Evolutionary conservation across 2,113 vertebrate species (phyloP).

Genomic region (Crotalus helleri): DNA sequence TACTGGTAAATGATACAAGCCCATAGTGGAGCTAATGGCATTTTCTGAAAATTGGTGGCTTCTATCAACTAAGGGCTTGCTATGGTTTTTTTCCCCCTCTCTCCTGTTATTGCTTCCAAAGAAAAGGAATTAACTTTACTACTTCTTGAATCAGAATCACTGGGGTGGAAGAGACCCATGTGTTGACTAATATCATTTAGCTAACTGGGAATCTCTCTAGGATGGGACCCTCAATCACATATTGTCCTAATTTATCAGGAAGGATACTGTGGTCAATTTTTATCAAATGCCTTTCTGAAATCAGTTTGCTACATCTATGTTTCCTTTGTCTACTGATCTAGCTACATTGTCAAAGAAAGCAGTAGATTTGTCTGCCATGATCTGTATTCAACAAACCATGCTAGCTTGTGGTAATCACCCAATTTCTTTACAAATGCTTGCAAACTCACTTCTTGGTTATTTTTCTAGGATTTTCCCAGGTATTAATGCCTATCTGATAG

Average conservation of each 20-base stretch:
- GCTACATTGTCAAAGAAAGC: not conserved
- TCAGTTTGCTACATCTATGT: not conserved
- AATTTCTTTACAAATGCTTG: not conserved
- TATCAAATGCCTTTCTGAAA: not conserved
- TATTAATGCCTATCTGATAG: not conserved
- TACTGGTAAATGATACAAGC: not conserved
- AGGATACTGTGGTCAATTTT: not conserved
- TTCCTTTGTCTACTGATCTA: not conserved
- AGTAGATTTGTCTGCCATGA: not conserved
- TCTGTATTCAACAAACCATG: not conserved
- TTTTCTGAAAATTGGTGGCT: not conserved
- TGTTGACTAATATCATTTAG: not conserved
- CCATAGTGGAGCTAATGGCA: not conserved
- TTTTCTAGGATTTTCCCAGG: not conserved
- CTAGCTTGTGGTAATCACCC: not conserved
- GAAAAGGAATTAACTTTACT: not conserved
- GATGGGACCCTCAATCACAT: not conserved
- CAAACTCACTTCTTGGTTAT: not conserved
- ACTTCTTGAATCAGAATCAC: not conserved
- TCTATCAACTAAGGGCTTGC: not conserved
- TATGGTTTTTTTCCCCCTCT: too few relatives aligned
- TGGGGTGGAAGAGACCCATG: not conserved
- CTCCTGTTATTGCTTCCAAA: not conserved
- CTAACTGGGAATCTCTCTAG: not conserved
- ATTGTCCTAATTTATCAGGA: not conserved